Evolutionary conservation across 2,797 vertebrate genomes (phyloP).

Genomic region (Halcyon leucocephala): DNA sequence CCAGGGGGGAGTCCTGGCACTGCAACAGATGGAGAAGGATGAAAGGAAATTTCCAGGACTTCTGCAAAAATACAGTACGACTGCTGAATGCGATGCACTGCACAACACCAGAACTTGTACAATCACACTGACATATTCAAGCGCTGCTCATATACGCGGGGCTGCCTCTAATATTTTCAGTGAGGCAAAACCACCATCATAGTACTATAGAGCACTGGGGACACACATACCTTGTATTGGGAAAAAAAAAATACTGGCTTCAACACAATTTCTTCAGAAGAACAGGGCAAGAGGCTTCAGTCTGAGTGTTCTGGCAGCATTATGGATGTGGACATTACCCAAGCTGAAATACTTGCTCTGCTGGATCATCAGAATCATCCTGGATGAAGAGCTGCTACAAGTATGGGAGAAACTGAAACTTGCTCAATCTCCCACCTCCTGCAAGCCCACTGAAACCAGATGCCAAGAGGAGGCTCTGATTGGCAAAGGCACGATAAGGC

Average conservation of each 20-base stretch:
- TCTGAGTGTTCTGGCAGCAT: neutral
- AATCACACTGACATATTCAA: neutral
- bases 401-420: neutral
- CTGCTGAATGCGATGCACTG: neutral
- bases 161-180: neutral
- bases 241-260: neutral
- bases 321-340: neutral
- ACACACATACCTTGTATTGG: neutral
- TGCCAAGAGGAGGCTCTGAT: neutral
- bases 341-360: neutral
- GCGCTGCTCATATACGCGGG: accelerated
- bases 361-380: neutral
- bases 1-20: neutral
- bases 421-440: neutral
- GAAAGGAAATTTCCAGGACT: neutral
- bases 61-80: neutral
- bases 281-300: neutral
- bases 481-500: neutral
- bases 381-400: neutral
- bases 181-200: neutral
- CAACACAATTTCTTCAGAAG: neutral
- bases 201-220: neutral
- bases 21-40: neutral
- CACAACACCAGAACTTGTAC: neutral
- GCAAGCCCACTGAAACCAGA: accelerated